Evolutionary conservation across 2,113 vertebrate species (phyloP).

Genomic region (Percopsis transmontana): DNA sequence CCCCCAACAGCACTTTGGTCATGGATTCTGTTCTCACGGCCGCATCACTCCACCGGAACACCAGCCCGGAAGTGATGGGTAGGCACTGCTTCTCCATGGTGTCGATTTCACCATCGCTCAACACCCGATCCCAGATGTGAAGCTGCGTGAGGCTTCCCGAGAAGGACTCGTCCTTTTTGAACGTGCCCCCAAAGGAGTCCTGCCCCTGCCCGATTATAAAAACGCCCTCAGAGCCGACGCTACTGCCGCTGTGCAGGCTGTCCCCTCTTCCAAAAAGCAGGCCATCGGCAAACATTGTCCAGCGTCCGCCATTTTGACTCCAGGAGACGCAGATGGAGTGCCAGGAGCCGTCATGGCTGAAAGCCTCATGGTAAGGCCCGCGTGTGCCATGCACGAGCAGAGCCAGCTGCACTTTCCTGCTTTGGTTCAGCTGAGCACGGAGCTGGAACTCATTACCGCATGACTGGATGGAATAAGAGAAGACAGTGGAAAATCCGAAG

Average conservation of each 20-base stretch:
- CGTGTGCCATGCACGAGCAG: constrained; percentile 71
- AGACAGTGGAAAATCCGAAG: constrained; percentile 71
- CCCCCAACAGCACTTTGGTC: constrained; percentile 44
- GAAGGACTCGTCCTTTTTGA: constrained; percentile 69
- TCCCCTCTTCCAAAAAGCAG: constrained; percentile 22
- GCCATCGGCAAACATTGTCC: constrained; percentile 67
- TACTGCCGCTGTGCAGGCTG: constrained; percentile 37
- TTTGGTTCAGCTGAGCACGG: constrained; percentile 51
- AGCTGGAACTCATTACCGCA: constrained; percentile 78
- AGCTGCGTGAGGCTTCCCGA: constrained; percentile 76
- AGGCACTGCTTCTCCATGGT: constrained; percentile 74
- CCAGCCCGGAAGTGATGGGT: constrained; percentile 65
- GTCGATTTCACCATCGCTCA: constrained; percentile 65
- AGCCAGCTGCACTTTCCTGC: constrained; percentile 62
- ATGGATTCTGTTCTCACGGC: constrained; percentile 68
- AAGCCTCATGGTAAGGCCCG: constrained; percentile 56
- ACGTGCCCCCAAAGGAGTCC: constrained; percentile 62
- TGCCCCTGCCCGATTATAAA: constrained; percentile 77
- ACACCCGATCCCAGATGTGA: constrained; percentile 76
- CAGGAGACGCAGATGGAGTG: constrained; percentile 73
- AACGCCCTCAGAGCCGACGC: constrained; percentile 55
- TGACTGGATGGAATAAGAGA: constrained; percentile 73
- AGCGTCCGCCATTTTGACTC: constrained; percentile 61
- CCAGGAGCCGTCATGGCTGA: constrained; percentile 72
- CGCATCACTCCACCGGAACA: constrained; percentile 71